These are phyloP conservation scores for Hemibagrus wyckioides DNA, from an alignment of 2,113 vertebrate species.

Conservation along the genomic window DNA sequence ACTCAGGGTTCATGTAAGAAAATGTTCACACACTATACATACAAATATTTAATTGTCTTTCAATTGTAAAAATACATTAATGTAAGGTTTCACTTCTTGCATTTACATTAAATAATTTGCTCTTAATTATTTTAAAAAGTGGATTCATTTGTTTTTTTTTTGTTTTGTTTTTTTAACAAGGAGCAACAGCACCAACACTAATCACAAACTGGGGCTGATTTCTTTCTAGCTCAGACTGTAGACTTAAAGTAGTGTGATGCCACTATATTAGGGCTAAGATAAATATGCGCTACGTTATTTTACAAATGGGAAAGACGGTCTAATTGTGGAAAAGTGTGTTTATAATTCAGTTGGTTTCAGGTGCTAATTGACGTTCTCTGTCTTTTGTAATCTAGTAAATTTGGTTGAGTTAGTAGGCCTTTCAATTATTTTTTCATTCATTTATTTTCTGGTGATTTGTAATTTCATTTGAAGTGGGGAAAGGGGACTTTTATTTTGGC, in stretches of 20 bases:
- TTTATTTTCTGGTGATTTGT: no score
- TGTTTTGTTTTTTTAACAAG: not conserved
- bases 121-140: not conserved
- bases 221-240: not conserved
- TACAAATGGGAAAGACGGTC: no score
- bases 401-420: no score
- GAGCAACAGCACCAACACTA: not conserved
- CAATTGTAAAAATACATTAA: not conserved
- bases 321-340: no score
- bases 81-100: not conserved
- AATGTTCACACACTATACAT: not conserved
- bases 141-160: not conserved
- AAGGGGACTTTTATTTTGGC: no score
- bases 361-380: no score
- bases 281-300: no score
- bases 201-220: not conserved
- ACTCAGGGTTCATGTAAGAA: not conserved
- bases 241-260: not conserved
- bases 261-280: no score
- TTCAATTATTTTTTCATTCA: no score
- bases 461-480: no score
- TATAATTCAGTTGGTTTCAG: no score
- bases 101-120: not conserved
- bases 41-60: not conserved
- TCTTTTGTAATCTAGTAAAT: no score